A percentile compares a stretch with the other conserved stretches of the same genome.
Evolutionary conservation across 2,797 vertebrate genomes (phyloP).

Genomic region (Lepidocolaptes lacrymiger): DNA sequence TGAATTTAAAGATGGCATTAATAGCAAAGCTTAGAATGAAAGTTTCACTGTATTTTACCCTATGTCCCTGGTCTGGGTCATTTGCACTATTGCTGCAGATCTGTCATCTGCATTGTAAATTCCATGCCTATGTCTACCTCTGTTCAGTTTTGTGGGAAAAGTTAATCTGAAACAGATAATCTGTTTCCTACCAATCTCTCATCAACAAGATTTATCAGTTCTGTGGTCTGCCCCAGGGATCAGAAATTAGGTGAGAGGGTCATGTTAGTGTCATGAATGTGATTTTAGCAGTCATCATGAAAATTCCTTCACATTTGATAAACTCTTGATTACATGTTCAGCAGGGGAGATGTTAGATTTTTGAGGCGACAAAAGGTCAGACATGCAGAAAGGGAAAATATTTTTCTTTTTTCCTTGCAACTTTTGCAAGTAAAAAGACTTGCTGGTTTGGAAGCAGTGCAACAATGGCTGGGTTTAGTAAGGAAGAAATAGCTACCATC

Average conservation of each 20-base stretch:
- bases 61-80: not conserved
- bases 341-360: not conserved
- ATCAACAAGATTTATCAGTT: not conserved
- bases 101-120: not conserved
- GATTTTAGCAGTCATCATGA: not conserved
- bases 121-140: not conserved
- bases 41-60: not conserved
- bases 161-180: not conserved
- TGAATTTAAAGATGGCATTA: not conserved
- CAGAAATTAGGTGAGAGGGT: not conserved
- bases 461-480: not conserved
- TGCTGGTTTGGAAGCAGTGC: not conserved
- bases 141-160: not conserved
- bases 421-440: not conserved
- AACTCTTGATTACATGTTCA: not conserved
- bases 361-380: not conserved
- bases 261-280: not conserved
- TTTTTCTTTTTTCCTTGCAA: not conserved
- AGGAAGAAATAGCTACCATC: not conserved
- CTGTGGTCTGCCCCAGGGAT: not conserved
- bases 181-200: not conserved
- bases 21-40: not conserved
- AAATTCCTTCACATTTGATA: not conserved
- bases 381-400: not conserved
- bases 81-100: not conserved